Conservation (phyloP, 1,140 invertebrate genomes). For the Lepidurus arcticus region DNA sequence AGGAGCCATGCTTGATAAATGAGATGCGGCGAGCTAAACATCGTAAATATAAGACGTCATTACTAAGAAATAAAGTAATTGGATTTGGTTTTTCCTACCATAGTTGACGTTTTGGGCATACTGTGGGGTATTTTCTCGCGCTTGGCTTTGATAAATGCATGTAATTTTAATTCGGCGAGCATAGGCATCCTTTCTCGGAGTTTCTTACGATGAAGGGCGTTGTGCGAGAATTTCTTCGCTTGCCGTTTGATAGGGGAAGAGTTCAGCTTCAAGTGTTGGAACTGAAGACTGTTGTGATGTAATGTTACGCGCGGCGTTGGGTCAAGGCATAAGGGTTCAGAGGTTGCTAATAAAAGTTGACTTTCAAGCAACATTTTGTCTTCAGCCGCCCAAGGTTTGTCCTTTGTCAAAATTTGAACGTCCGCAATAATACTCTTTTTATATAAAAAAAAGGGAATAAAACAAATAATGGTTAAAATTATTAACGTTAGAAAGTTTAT, state of each 20-base stretch:
- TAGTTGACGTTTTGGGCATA: slow-evolving; percentile 59
- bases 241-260: slow-evolving; percentile 65
- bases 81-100: background rate
- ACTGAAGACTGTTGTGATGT: slow-evolving; percentile 64
- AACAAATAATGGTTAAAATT: slow-evolving; percentile 27
- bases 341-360: slow-evolving; percentile 70
- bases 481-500: background rate
- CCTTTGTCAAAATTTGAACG: slow-evolving; percentile 60
- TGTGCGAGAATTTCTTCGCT: slow-evolving; percentile 67
- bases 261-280: slow-evolving; percentile 65
- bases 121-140: slow-evolving; percentile 72
- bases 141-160: slow-evolving; percentile 78
- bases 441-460: slow-evolving; percentile 30
- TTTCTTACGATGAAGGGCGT: slow-evolving; percentile 39
- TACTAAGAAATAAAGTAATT: no score
- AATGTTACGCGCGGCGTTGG: slow-evolving; percentile 72
- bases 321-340: slow-evolving; percentile 78
- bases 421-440: slow-evolving; percentile 67
- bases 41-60: background rate
- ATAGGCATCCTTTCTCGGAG: slow-evolving; percentile 20
- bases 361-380: slow-evolving; percentile 74
- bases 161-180: slow-evolving; percentile 49
- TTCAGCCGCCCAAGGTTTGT: slow-evolving; percentile 66
- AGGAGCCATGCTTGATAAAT: slow-evolving; percentile 23
- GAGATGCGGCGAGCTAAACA: slow-evolving; percentile 33